Percentiles rank a stretch among this genome's conserved stretches.
phyloP scores from a whole-genome alignment of 1,140 invertebrate species.

The Heliconius hewitsoni region DNA sequence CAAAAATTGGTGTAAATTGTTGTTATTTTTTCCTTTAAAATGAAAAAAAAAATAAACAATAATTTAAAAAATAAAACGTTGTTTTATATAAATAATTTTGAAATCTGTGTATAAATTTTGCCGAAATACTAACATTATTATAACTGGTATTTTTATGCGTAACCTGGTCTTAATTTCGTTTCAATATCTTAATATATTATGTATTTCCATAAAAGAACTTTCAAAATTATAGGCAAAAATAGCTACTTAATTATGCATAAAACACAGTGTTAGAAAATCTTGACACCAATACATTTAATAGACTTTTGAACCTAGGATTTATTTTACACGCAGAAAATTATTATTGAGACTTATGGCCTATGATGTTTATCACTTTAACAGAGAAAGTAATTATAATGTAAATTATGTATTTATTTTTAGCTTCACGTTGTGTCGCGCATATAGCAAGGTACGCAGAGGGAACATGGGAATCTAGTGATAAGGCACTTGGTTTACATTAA shows the following conservation, averaged over 20 bases:
- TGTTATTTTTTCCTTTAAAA: no score
- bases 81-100: neutral
- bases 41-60: neutral
- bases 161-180: neutral
- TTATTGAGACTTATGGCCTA: neutral
- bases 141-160: slow-evolving; percentile 7
- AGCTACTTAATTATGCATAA: neutral
- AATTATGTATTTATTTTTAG: no score
- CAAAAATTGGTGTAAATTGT: no score
- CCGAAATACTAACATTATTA: neutral
- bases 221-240: slow-evolving; percentile 11
- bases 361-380: neutral
- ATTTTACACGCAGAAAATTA: neutral
- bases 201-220: neutral
- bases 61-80: neutral
- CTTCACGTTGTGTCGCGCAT: no score
- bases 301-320: neutral
- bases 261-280: neutral
- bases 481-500: no score
- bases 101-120: neutral
- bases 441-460: no score
- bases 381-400: no score
- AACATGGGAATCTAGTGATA: no score
- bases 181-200: neutral
- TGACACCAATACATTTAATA: slow-evolving; percentile 10